phyloP scores from a whole-genome alignment of 2,888 invertebrate genomes.

The Aleiodes testaceus region DNA sequence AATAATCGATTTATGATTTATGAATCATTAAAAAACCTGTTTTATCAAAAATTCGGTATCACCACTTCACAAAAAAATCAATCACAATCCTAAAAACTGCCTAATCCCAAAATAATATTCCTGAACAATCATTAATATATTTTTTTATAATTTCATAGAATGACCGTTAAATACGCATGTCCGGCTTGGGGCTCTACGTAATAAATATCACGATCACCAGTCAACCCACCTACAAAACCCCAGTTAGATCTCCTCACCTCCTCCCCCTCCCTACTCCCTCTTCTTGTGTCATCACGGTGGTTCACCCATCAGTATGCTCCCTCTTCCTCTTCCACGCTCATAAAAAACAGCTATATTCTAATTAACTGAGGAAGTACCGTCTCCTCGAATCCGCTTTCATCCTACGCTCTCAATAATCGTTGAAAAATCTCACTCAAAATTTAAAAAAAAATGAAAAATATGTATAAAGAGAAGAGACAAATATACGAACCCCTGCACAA shows the following conservation, averaged over 20 bases:
- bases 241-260: slow-evolving; percentile 49
- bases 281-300: slow-evolving; percentile 41
- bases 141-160: slow-evolving; percentile 38
- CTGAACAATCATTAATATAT: slow-evolving; percentile 7
- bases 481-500: slow-evolving; percentile 11
- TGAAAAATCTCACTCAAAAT: not conserved
- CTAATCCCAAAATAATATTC: not conserved
- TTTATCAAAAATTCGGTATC: too few species aligned
- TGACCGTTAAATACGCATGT: slow-evolving; percentile 71
- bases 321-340: slow-evolving; percentile 73
- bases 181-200: slow-evolving; percentile 70
- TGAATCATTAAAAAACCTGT: too few species aligned
- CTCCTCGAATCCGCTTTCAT: slow-evolving; percentile 43
- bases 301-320: slow-evolving; percentile 61
- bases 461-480: slow-evolving; percentile 31
- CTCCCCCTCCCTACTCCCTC: slow-evolving; percentile 45
- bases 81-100: not conserved
- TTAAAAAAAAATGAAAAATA: slow-evolving; percentile 29
- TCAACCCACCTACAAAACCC: slow-evolving; percentile 50
- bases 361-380: slow-evolving; percentile 66
- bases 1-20: too few species aligned
- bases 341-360: slow-evolving; percentile 73
- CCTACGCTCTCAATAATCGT: slow-evolving; percentile 6
- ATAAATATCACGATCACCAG: slow-evolving; percentile 68
- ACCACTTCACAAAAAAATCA: not conserved